A percentile compares a stretch with the other conserved stretches of the same genome.
Evolutionary conservation across 1,140 invertebrate genomes (phyloP).

Genomic region (Phymorhynchus buccinoides): DNA sequence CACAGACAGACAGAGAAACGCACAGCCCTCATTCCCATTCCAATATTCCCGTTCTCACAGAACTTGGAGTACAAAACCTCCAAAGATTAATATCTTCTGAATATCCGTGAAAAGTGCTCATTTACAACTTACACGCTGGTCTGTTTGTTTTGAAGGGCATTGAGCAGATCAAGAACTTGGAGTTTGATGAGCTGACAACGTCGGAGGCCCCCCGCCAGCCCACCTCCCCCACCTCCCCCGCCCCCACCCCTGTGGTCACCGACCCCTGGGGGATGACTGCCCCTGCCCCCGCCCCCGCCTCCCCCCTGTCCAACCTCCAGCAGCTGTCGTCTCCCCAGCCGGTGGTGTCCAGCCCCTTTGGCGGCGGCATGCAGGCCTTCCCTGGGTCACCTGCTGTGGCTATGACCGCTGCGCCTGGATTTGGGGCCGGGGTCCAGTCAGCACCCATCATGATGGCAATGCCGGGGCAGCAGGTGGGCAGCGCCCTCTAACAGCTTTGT

Average conservation of each 20-base stretch:
- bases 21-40: no score
- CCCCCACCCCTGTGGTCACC: neutral
- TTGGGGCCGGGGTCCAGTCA: neutral
- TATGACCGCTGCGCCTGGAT: neutral
- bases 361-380: slow-evolving; percentile 39
- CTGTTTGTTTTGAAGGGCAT: slow-evolving; percentile 60
- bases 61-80: no score
- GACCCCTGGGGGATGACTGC: slow-evolving; percentile 42
- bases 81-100: no score
- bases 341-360: slow-evolving; percentile 40
- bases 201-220: slow-evolving; percentile 31
- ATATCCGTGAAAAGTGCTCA: no score
- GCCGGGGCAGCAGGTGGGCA: slow-evolving; percentile 16
- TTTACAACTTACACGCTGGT: no score
- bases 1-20: no score
- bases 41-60: no score
- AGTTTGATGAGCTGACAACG: slow-evolving; percentile 45
- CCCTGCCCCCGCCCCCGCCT: neutral
- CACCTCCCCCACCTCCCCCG: slow-evolving; percentile 25
- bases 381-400: slow-evolving; percentile 16
- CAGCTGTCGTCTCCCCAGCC: slow-evolving; percentile 8
- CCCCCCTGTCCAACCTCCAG: slow-evolving; percentile 3
- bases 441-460: neutral
- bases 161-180: slow-evolving; percentile 68
- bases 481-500: neutral